Evolutionary conservation across 1,140 invertebrate species (phyloP).

Genomic region (Trialeurodes vaporariorum): DNA sequence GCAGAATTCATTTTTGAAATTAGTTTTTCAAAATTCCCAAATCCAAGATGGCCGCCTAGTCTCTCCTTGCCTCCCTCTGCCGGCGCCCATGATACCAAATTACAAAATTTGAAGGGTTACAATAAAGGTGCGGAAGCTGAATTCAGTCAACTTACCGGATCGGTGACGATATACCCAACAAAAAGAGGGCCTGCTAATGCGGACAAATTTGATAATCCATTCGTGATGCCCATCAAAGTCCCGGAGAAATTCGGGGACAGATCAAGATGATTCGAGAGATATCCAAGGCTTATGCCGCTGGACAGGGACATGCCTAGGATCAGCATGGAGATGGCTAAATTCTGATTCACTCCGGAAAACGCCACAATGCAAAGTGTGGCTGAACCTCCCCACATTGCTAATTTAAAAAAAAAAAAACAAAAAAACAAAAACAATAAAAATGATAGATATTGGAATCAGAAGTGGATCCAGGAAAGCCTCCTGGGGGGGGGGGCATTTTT

Average conservation of each 20-base stretch:
- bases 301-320: slow-evolving; percentile 45
- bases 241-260: slow-evolving; percentile 37
- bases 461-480: too few species aligned
- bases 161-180: slow-evolving; percentile 59
- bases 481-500: too few species aligned
- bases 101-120: background rate
- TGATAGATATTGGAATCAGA: too few species aligned
- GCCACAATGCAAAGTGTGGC: background rate
- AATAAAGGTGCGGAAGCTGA: background rate
- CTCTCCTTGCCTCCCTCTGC: too few species aligned
- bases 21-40: too few species aligned
- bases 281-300: slow-evolving; percentile 43
- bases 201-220: slow-evolving; percentile 63
- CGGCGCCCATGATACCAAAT: too few species aligned
- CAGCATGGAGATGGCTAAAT: slow-evolving; percentile 36
- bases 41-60: too few species aligned
- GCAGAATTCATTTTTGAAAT: too few species aligned
- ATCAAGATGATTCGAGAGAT: slow-evolving; percentile 53
- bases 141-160: slow-evolving; percentile 44
- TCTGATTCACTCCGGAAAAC: background rate
- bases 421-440: too few species aligned
- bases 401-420: background rate
- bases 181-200: slow-evolving; percentile 72
- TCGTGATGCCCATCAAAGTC: slow-evolving; percentile 29
- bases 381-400: background rate